phyloP scores from a whole-genome alignment of 2,888 invertebrate genomes.

The Biston stratarius region DNA sequence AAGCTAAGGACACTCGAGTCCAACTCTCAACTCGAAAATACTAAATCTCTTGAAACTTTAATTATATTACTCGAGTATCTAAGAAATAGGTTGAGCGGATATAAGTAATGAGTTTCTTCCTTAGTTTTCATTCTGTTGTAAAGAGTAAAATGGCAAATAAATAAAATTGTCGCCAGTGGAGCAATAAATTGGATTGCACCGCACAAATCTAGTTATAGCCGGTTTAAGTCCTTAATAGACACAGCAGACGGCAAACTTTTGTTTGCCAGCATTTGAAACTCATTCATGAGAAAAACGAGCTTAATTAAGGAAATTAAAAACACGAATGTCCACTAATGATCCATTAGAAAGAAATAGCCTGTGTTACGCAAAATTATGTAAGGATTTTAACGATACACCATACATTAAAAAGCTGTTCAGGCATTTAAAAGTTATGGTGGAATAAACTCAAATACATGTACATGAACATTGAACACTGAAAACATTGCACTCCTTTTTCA shows the following conservation, averaged over 20 bases:
- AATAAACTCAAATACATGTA: too few relatives aligned
- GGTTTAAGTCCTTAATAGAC: slow-evolving; percentile 19
- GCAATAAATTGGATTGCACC: slow-evolving; percentile 42
- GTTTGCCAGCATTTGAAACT: not conserved
- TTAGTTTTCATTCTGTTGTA: slow-evolving; percentile 27
- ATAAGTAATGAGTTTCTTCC: slow-evolving; percentile 34
- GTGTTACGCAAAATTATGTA: too few relatives aligned
- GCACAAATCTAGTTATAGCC: slow-evolving; percentile 44
- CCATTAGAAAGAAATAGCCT: too few relatives aligned
- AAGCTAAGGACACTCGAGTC: slow-evolving; percentile 21
- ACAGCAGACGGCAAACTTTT: not conserved
- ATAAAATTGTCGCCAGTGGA: slow-evolving; percentile 40
- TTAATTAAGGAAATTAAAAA: too few relatives aligned
- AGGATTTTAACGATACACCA: too few relatives aligned
- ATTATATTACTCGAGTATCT: slow-evolving; percentile 26
- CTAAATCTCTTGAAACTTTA: slow-evolving; percentile 34
- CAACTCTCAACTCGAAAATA: slow-evolving; percentile 27
- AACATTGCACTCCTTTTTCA: too few relatives aligned
- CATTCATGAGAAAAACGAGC: too few relatives aligned
- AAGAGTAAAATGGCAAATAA: slow-evolving; percentile 35
- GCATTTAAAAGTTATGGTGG: too few relatives aligned
- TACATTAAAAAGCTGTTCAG: too few relatives aligned
- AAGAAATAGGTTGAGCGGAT: slow-evolving; percentile 28
- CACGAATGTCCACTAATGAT: too few relatives aligned
- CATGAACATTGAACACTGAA: too few relatives aligned